phyloP scores from a whole-genome alignment of 2,888 invertebrate species.

The Epiblema foenella region DNA sequence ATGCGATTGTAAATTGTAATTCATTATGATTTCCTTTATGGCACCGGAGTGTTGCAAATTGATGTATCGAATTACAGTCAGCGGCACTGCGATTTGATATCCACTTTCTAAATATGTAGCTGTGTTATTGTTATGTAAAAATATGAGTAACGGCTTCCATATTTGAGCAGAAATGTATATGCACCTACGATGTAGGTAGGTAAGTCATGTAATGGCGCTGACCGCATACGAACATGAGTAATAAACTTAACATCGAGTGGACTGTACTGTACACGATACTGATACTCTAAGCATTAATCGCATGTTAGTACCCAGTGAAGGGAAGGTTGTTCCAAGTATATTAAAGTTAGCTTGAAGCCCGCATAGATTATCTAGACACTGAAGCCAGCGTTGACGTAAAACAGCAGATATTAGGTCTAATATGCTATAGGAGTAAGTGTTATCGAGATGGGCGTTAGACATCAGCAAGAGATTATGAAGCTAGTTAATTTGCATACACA shows the following conservation, averaged over 20 bases:
- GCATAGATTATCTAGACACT: slow-evolving; percentile 84
- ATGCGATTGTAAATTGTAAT: slow-evolving; percentile 41
- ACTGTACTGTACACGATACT: slow-evolving; percentile 47
- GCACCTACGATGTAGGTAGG: slow-evolving; percentile 27
- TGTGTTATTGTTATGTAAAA: slow-evolving; percentile 43
- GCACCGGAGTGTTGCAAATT: slow-evolving; percentile 37
- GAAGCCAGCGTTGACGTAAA: slow-evolving; percentile 82
- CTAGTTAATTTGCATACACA: slow-evolving; percentile 83
- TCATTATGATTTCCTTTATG: slow-evolving; percentile 37
- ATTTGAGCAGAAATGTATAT: slow-evolving; percentile 37
- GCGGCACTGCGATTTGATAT: slow-evolving; percentile 43
- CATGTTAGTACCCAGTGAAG: slow-evolving; percentile 53
- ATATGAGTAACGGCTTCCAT: slow-evolving; percentile 40
- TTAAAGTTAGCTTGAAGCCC: slow-evolving; percentile 82
- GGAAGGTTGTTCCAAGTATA: slow-evolving; percentile 68
- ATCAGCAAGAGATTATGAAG: slow-evolving; percentile 84
- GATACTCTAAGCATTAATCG: slow-evolving; percentile 61
- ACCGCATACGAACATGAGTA: slow-evolving; percentile 43
- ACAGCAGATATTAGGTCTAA: slow-evolving; percentile 82
- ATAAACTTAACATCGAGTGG: slow-evolving; percentile 46
- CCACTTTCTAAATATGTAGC: slow-evolving; percentile 40
- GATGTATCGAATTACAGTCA: slow-evolving; percentile 45
- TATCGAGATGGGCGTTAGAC: slow-evolving; percentile 81
- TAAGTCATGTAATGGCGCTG: slow-evolving; percentile 43
- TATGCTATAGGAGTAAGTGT: slow-evolving; percentile 78